Base-by-base conservation (phyloP, 2,888 invertebrate genomes). In the Venustoraphidia nigricollis region DNA sequence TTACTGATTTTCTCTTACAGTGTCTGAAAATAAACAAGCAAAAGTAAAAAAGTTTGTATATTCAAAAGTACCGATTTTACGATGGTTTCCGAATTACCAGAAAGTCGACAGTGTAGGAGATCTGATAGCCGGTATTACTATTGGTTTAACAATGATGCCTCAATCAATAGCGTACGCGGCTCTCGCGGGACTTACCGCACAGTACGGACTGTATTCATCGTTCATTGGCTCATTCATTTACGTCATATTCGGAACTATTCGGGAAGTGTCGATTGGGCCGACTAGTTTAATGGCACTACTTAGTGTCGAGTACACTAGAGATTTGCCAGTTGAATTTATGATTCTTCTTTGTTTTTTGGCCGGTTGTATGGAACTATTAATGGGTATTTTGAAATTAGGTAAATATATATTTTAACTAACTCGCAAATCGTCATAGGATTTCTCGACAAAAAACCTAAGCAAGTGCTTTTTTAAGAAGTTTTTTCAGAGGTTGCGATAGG, bases 141-240 rank as follows among this genome's bases (percentile, higher is more conserved):
- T 94, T 9, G 93, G 92, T 1, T 70, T 94, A 46, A 94, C 92
- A 5, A 82, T 94, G 62, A 90, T 94, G 58, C 94, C 94, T 6
- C 93, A 93, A 68, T 89, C 90, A 57, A 83, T 94, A 57, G 94
- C 93, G 10, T 92, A 93, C 65, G 92, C 93, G 37, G 72, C 83
- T 44, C 71, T 94, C 43, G 93, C 93, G 10, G 83, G 84, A 43
- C 69, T 93, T 46, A 81, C 85, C 13, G 82, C 92, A 34, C 87
- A 92, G 75, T 91, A 89, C 68, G 96, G 95, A 1, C 73, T 96
- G 17, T 95, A 95, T 66, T 88, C 93, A 2, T 83, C 93, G 0
- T 91, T 94, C 64, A 76, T 92, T 65, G 81, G 83, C n/a, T 84
- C 87, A 46, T 84, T 94, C 58, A 72, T 92, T 47, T 96, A 96